A percentile compares a stretch with the other conserved stretches of the same genome.
Conservation (phyloP, 2,888 invertebrate genomes). For the Lasioglossum morio region DNA sequence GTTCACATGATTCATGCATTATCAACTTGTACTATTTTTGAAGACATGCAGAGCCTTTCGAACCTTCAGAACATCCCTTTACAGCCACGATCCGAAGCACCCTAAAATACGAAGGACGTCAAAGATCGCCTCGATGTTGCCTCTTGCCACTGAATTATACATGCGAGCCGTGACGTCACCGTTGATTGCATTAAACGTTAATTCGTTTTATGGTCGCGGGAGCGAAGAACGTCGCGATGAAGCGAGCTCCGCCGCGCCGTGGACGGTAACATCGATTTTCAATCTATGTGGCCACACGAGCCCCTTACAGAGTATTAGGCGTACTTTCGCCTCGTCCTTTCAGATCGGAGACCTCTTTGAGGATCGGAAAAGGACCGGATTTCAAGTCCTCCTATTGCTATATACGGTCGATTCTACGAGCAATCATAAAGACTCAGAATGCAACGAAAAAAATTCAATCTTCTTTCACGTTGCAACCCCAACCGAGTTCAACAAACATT, state of each 20-base stretch:
- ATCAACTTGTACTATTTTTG: not conserved
- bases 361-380: not conserved
- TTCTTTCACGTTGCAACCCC: not conserved
- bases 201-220: conserved; percentile 29
- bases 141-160: conserved; percentile 4
- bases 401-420: not conserved
- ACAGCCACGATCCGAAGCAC: not conserved
- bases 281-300: conserved; percentile 21
- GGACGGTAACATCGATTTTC: conserved; percentile 15
- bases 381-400: not conserved
- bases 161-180: conserved; percentile 2
- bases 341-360: not conserved
- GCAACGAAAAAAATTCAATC: not conserved
- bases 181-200: conserved; percentile 44
- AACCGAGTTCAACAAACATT: not conserved
- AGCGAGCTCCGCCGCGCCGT: not conserved
- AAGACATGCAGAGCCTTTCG: not conserved
- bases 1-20: not conserved
- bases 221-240: not conserved
- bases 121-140: not conserved
- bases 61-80: not conserved
- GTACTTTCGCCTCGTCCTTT: not conserved
- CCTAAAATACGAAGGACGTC: not conserved
- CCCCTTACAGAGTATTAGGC: conserved; percentile 31
- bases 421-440: not conserved